Evolutionary conservation across 2,888 invertebrate species (phyloP), one percentile per base, ranked within the genome.

Genomic region (Athripsodes cinereus): DNA sequence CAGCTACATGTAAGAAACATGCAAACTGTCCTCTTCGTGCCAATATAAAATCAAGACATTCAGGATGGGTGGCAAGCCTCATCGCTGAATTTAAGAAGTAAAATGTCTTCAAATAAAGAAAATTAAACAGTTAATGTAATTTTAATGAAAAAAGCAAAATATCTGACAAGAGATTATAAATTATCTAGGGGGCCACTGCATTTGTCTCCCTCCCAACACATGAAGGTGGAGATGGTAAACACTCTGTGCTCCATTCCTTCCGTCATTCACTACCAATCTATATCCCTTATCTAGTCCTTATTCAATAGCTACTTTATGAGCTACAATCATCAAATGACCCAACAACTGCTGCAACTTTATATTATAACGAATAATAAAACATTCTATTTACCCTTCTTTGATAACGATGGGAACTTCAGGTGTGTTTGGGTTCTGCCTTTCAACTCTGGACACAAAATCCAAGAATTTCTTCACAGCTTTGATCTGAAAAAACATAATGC

Each of bases 101-200:
- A n/a, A n/a, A n/a, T n/a, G n/a, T n/a, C n/a, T n/a, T n/a, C n/a
- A n/a, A n/a, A n/a, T n/a, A n/a, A n/a, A n/a, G n/a, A n/a, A n/a
- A n/a, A n/a, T n/a, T n/a, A n/a, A n/a, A n/a, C n/a, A n/a, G n/a
- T n/a, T n/a, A n/a, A n/a, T n/a, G n/a, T n/a, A n/a, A n/a, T n/a
- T n/a, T n/a, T n/a, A n/a, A n/a, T n/a, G n/a, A n/a, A n/a, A n/a
- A n/a, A n/a, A n/a, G n/a, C n/a, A n/a, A n/a, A n/a, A n/a, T n/a
- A n/a, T n/a, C n/a, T n/a, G n/a, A n/a, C n/a, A n/a, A n/a, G n/a
- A n/a, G n/a, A n/a, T n/a, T n/a, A 31, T 31, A n/a, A 11, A 18
- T 35, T 90, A 96, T 64, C 95, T 94, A 46, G 97, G 97, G 13
- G 97, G 97, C 97, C 97, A 98, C 26, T 83, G 75, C 82, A 98